phyloP scores from a whole-genome alignment of 2,888 invertebrate genomes.

The Notodonta dromedarius region DNA sequence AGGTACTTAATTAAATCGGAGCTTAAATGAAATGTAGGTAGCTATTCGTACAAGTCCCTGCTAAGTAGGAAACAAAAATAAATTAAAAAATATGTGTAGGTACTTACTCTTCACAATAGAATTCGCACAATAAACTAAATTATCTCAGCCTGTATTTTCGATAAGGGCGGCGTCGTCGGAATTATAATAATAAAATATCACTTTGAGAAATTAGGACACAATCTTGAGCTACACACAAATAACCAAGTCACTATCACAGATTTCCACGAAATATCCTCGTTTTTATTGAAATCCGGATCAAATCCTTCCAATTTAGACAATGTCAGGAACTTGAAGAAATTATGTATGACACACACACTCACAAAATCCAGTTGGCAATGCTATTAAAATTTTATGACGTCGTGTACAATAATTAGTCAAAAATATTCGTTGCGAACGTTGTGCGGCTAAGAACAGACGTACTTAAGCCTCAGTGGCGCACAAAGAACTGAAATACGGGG shows the following conservation, averaged over 20 bases:
- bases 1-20: too few species aligned
- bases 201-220: constrained; percentile 43
- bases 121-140: constrained; percentile 16
- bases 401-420: constrained; percentile 57
- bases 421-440: constrained; percentile 56
- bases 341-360: constrained; percentile 63
- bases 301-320: constrained; percentile 53
- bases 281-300: constrained; percentile 41
- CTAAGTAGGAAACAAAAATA: too few species aligned
- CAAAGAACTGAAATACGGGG: constrained; percentile 82
- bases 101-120: constrained; percentile 30
- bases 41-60: neutral
- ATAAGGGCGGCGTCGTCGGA: constrained; percentile 34
- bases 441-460: constrained; percentile 65
- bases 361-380: constrained; percentile 65
- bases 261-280: constrained; percentile 48
- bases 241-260: constrained; percentile 64
- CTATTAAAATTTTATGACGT: constrained; percentile 46
- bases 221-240: constrained; percentile 37
- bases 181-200: constrained; percentile 30
- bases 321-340: constrained; percentile 59
- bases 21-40: neutral
- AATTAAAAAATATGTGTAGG: neutral
- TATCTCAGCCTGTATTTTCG: constrained; percentile 29
- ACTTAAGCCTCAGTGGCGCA: constrained; percentile 72